Conservation (phyloP, 35 echinoderm and acorn worm genomes). For the Apostichopus parvimensis region DNA sequence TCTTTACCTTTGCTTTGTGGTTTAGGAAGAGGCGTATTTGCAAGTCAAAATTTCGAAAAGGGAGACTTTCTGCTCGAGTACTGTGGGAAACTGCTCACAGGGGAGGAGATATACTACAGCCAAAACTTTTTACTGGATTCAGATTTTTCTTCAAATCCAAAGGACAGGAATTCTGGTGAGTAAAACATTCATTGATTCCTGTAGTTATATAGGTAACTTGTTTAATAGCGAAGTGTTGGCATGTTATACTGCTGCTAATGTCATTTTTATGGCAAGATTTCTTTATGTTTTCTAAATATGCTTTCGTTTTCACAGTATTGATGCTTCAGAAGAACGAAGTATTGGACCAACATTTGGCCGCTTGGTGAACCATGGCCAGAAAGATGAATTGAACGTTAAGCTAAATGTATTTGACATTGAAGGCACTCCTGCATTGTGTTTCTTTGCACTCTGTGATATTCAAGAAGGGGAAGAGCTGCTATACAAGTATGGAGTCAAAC, state of each 20-base stretch:
- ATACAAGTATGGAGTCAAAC: constrained; percentile 26
- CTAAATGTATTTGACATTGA: background rate
- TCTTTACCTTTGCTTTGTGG: too few relatives aligned
- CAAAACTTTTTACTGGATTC: background rate
- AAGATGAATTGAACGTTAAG: constrained; percentile 35
- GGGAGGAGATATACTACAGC: background rate
- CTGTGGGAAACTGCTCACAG: background rate
- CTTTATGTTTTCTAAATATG: background rate
- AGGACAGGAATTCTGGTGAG: background rate
- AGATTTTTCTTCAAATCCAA: constrained; percentile 12
- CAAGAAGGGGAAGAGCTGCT: constrained; percentile 11
- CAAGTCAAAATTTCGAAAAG: background rate
- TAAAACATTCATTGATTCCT: background rate
- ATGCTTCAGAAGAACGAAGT: constrained; percentile 27
- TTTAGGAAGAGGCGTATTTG: background rate
- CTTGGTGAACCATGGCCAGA: constrained; percentile 44
- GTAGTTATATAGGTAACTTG: background rate
- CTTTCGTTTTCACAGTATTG: constrained; percentile 22
- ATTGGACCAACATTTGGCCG: background rate
- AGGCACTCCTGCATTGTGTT: constrained; percentile 19
- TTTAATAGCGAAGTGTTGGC: background rate
- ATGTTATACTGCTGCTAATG: background rate
- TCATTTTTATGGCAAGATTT: background rate
- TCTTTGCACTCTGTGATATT: constrained; percentile 37
- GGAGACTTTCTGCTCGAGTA: background rate